These are phyloP conservation scores for Clinocottus analis DNA, from an alignment of 2,113 vertebrate species.

Conservation along the genomic window DNA sequence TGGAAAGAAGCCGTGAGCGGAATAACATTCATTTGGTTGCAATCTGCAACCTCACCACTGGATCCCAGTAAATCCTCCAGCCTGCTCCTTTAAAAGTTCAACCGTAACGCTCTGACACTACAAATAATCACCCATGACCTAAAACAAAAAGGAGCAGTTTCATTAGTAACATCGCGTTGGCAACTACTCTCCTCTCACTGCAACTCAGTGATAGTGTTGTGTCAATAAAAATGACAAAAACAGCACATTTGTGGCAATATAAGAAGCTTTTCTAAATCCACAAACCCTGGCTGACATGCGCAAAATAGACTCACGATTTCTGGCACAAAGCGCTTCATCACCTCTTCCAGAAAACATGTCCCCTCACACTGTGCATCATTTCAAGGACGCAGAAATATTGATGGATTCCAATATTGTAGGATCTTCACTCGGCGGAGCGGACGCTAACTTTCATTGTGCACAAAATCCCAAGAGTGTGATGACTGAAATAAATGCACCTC, in stretches of 20 bases:
- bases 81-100: background rate
- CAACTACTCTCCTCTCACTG: conserved; percentile 9
- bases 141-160: conserved; percentile 18
- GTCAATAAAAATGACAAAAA: conserved; percentile 40
- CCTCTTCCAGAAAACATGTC: conserved; percentile 30
- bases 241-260: conserved; percentile 44
- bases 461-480: conserved; percentile 49
- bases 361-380: conserved; percentile 27
- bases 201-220: conserved; percentile 32
- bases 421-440: conserved; percentile 34
- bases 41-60: background rate
- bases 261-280: conserved; percentile 75
- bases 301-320: conserved; percentile 55
- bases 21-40: background rate
- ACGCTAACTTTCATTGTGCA: conserved; percentile 57
- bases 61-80: background rate
- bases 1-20: background rate
- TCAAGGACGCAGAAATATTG: conserved; percentile 40
- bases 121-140: background rate
- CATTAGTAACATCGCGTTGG: background rate
- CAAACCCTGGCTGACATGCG: conserved; percentile 67
- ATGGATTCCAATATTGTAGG: conserved; percentile 70
- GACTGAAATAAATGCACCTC: conserved; percentile 53
- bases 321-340: conserved; percentile 15
- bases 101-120: background rate